A percentile compares a stretch with the other conserved stretches of the same genome.
Conservation (phyloP, 2,113 vertebrate genomes). For the Talpa occidentalis region DNA sequence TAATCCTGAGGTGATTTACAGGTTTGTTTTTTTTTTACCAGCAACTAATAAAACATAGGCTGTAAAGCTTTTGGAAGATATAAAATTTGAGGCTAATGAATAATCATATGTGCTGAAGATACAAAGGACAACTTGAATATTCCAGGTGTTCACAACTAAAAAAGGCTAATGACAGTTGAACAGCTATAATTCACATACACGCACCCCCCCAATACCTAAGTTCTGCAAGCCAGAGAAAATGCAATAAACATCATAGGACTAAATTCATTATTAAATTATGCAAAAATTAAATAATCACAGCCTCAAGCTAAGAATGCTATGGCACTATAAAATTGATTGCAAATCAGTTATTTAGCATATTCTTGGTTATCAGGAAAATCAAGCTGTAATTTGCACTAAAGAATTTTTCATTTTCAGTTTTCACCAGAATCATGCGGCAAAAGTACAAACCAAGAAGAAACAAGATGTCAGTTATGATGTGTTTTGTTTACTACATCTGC, state of each 20-base stretch:
- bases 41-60: conserved; percentile 60
- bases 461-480: not conserved
- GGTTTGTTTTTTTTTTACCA: conserved; percentile 69
- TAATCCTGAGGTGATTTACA: conserved; percentile 64
- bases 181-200: conserved; percentile 4
- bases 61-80: conserved; percentile 70
- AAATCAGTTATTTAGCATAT: conserved; percentile 54
- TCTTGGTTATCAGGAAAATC: conserved; percentile 9
- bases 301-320: conserved; percentile 29
- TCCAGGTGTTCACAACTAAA: conserved; percentile 58
- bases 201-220: conserved; percentile 21
- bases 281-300: conserved; percentile 51
- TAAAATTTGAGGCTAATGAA: conserved; percentile 54
- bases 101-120: conserved; percentile 37
- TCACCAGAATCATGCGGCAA: not conserved
- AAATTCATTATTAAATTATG: conserved; percentile 57
- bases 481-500: not conserved
- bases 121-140: not conserved
- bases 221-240: conserved; percentile 16
- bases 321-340: not conserved
- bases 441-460: not conserved
- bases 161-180: conserved; percentile 5
- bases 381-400: not conserved
- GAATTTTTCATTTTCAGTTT: conserved; percentile 28
- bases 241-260: not conserved